Base-by-base conservation (phyloP, 2,797 vertebrate genomes). In the Eidolon dupreanum region DNA sequence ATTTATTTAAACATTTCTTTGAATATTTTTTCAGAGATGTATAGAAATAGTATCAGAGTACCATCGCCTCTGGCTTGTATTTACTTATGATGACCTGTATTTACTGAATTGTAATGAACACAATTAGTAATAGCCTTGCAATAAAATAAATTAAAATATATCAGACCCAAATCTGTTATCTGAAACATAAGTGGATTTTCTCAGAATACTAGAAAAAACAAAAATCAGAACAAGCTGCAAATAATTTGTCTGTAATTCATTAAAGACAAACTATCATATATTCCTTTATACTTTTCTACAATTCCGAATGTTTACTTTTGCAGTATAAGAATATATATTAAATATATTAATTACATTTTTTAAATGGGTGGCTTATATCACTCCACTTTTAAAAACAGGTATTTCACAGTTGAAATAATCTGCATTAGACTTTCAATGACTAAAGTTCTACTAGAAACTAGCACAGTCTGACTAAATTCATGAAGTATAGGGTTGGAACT, bases 61-160 rank as follows among this genome's bases (percentile, higher is more conserved):
- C 16, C 8, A 71, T 13, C 70, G 49, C 20, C 22, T 61, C 55
- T 75, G 63, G 5, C 1, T 26, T 81, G 26, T 63, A 36, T 91
- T 88, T 91, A 91, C 46, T 84, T 63, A 89, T 43, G 5, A 93
- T 5, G 85, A 28, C 36, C 53, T 93, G 31, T 73, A 26, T 83
- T 78, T 5, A 93, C 31, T 65, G 31, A 87, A 90, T 93, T 70
- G 82, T 90, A 63, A 78, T 82, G 46, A 90, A 53, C 28, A 89
- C 24, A 70, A 84, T 75, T 49, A 82, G 77, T 70, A 94, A 57
- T 36, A 85, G 9, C 11, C 2, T 6, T 85, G 24, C 3, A 95
- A 71, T 71, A 57, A 89, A 90, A 65, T 38, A 81, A 87, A 90
- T 79, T 73, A 31, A 86, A 93, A 38, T 22, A 43, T 74, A 63